Evolutionary conservation across 2,113 vertebrate species (phyloP).

Genomic region (Pygoscelis antarcticus): DNA sequence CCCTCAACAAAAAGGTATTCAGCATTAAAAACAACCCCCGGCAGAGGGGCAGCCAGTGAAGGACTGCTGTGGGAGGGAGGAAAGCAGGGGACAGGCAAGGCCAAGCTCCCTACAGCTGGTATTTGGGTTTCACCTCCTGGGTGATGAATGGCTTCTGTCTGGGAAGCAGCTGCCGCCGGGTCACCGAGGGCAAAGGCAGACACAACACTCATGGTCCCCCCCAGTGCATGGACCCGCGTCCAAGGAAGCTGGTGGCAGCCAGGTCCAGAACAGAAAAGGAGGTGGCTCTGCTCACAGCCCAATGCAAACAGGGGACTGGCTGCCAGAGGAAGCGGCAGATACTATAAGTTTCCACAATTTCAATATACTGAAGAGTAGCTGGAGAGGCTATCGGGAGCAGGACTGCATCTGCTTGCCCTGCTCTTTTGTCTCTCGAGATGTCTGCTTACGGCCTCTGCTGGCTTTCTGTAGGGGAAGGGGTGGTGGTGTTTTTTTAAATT

Average conservation of each 20-base stretch:
- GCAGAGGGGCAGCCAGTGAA: background rate
- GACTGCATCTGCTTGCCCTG: background rate
- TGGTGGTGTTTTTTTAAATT: background rate
- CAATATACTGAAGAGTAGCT: background rate
- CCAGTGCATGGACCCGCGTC: rapidly evolving
- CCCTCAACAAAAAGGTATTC: background rate
- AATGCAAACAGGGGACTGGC: background rate
- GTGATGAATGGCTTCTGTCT: background rate
- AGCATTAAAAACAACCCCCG: rapidly evolving
- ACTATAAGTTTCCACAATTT: background rate
- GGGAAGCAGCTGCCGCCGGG: background rate
- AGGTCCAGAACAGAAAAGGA: background rate
- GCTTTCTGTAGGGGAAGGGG: background rate
- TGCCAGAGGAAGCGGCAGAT: background rate
- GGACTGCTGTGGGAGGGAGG: background rate
- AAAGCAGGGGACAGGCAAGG: background rate
- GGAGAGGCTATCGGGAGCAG: background rate
- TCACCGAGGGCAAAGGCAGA: rapidly evolving
- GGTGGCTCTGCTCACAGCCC: background rate
- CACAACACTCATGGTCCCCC: background rate
- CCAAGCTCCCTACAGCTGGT: background rate
- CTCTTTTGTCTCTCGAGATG: background rate
- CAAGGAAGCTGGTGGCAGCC: background rate
- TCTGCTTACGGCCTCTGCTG: background rate
- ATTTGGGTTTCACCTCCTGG: background rate